Percentiles rank a stretch among this genome's conserved stretches.
Conservation (phyloP, 2,113 vertebrate genomes). For the Nothoprocta pentlandii region DNA sequence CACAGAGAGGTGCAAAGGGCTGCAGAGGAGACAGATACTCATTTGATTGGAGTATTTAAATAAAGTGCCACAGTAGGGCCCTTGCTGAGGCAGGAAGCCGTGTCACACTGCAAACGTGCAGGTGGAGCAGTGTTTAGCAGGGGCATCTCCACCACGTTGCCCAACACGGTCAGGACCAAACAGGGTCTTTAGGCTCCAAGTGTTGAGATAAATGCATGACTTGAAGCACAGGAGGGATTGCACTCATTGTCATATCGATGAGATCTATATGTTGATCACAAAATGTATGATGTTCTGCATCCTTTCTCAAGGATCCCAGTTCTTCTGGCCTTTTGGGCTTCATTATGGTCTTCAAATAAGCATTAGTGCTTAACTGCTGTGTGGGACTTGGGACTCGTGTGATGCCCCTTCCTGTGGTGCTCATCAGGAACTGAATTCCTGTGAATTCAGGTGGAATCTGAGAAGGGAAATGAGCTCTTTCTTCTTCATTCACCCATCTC, state of each 20-base stretch:
- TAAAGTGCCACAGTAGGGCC: background rate
- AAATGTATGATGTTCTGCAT: background rate
- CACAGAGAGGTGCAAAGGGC: background rate
- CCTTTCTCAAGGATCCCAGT: background rate
- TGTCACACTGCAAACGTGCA: background rate
- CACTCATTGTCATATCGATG: background rate
- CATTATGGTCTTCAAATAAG: background rate
- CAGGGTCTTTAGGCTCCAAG: background rate
- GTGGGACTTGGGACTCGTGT: background rate
- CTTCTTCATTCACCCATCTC: slow-evolving; percentile 30
- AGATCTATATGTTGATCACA: background rate
- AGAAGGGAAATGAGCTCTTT: background rate
- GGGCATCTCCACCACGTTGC: background rate
- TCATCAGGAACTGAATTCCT: background rate
- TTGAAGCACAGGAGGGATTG: background rate
- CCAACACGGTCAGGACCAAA: background rate
- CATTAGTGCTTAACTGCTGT: background rate
- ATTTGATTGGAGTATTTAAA: background rate
- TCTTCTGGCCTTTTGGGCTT: background rate
- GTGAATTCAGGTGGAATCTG: background rate
- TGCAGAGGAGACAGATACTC: background rate
- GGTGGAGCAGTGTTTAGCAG: background rate
- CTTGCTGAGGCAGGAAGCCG: rapidly evolving
- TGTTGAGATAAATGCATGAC: background rate
- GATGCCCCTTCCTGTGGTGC: rapidly evolving